These are phyloP conservation scores for Agrochola litura DNA, from an alignment of 2,888 invertebrate genomes.

Conservation along the genomic window DNA sequence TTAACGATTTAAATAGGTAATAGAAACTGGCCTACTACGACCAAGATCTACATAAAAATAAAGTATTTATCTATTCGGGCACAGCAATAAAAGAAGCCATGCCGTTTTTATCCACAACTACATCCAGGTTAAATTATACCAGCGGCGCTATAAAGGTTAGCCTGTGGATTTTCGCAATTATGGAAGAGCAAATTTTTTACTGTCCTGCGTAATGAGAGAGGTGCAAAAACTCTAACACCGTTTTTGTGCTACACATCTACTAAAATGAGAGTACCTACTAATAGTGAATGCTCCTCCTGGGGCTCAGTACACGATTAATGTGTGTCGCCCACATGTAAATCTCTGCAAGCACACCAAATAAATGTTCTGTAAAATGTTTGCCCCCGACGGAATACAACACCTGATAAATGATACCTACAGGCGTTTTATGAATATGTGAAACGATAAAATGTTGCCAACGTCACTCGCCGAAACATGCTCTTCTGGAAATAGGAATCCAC, in stretches of 20 bases:
- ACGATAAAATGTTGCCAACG: slow-evolving; percentile 76
- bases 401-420: slow-evolving; percentile 85
- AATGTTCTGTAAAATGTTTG: slow-evolving; percentile 83
- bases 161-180: slow-evolving; percentile 78
- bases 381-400: slow-evolving; percentile 80
- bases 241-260: slow-evolving; percentile 63
- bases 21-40: slow-evolving; percentile 36
- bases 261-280: slow-evolving; percentile 71
- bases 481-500: slow-evolving; percentile 54
- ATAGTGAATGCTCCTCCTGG: slow-evolving; percentile 70
- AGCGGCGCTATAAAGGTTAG: slow-evolving; percentile 73
- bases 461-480: slow-evolving; percentile 68
- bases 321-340: slow-evolving; percentile 79
- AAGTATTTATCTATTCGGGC: slow-evolving; percentile 64
- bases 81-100: slow-evolving; percentile 71
- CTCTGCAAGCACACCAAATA: slow-evolving; percentile 79
- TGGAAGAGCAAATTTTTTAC: slow-evolving; percentile 76
- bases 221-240: slow-evolving; percentile 71
- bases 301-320: slow-evolving; percentile 80
- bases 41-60: slow-evolving; percentile 56
- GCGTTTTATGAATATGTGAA: slow-evolving; percentile 83
- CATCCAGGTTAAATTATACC: slow-evolving; percentile 75
- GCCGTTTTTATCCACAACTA: slow-evolving; percentile 73
- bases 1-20: slow-evolving; percentile 66
- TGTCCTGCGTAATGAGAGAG: slow-evolving; percentile 76